These are phyloP conservation scores for Leptinotarsa texana DNA, from an alignment of 1,140 invertebrate genomes.

Conservation along the genomic window DNA sequence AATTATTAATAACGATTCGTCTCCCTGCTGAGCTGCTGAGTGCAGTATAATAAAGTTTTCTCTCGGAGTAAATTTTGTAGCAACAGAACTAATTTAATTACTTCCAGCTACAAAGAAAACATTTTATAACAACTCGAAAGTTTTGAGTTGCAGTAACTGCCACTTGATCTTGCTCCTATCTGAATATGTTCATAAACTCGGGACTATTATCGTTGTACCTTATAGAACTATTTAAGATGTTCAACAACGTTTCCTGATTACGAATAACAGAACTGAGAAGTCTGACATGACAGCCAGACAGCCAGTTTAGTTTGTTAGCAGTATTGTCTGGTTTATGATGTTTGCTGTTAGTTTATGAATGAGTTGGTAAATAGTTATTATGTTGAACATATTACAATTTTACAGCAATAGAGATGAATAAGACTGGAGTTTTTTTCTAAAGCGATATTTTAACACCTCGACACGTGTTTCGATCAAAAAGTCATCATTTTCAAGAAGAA, in stretches of 20 bases:
- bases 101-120: constrained; percentile 2
- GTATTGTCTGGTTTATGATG: background rate
- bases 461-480: too few species aligned
- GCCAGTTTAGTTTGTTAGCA: background rate
- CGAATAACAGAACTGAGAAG: background rate
- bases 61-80: background rate
- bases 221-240: background rate
- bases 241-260: constrained; percentile 3
- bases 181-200: constrained; percentile 1
- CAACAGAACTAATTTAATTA: background rate
- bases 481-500: too few species aligned
- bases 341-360: background rate
- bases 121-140: constrained; percentile 1
- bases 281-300: constrained; percentile 2
- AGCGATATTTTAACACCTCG: too few species aligned
- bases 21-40: background rate
- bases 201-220: background rate
- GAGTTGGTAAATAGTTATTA: too few species aligned
- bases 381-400: too few species aligned
- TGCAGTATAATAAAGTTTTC: background rate
- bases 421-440: too few species aligned
- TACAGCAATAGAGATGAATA: too few species aligned
- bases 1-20: background rate
- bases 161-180: constrained; percentile 5
- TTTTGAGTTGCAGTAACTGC: constrained; percentile 2